Conservation (phyloP, 2,888 invertebrate genomes). For the Helobdella robusta region DNA sequence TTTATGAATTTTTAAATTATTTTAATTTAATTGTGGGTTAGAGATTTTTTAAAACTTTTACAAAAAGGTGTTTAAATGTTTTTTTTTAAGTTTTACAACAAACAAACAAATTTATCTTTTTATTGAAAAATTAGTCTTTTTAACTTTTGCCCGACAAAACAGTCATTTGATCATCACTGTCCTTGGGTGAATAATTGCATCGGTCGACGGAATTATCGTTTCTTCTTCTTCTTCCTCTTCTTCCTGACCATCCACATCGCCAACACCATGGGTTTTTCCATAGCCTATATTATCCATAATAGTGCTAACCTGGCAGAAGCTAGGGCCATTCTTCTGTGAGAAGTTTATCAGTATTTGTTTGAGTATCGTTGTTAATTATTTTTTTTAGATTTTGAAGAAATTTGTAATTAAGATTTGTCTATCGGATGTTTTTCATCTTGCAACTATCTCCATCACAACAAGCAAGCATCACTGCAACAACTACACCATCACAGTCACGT, state of each 20-base stretch:
- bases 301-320: conserved; percentile 66
- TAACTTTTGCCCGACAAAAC: conserved; percentile 53
- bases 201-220: conserved; percentile 86
- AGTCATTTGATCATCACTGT: conserved; percentile 99
- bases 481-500: too few species aligned
- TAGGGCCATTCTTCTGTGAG: conserved; percentile 52
- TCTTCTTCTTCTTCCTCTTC: conserved; percentile 95
- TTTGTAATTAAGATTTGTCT: too few species aligned
- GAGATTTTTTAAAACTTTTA: neutral
- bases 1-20: neutral
- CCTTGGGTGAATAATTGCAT: conserved; percentile 54
- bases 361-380: neutral
- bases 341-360: conserved; percentile 36
- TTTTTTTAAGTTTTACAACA: too few species aligned
- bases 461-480: too few species aligned
- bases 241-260: conserved; percentile 94
- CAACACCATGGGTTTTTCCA: conserved; percentile 84
- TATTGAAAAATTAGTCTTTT: neutral
- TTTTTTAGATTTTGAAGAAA: too few species aligned
- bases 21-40: neutral
- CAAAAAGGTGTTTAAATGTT: neutral
- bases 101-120: neutral
- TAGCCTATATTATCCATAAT: conserved; percentile 79
- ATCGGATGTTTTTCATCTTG: too few species aligned
- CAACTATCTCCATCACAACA: too few species aligned